These are phyloP conservation scores for Ophion ventricosus DNA, from an alignment of 2,888 invertebrate genomes.

Conservation along the genomic window DNA sequence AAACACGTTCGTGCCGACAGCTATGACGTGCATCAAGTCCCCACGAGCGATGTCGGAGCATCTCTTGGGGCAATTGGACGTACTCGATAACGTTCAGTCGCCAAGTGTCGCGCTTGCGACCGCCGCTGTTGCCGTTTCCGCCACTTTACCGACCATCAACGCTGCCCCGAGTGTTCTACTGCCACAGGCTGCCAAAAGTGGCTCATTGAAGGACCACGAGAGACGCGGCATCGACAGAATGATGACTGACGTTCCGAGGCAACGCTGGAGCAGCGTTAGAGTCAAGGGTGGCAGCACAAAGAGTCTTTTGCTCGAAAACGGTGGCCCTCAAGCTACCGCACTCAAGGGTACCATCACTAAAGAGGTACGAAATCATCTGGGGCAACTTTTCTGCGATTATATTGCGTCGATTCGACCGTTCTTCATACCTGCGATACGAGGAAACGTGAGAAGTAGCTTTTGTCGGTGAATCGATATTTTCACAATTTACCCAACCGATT, in stretches of 20 bases:
- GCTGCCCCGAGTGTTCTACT: slow-evolving; percentile 49
- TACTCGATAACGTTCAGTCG: slow-evolving; percentile 68
- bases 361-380: slow-evolving; percentile 76
- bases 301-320: slow-evolving; percentile 81
- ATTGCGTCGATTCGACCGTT: not conserved
- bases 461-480: slow-evolving; percentile 1
- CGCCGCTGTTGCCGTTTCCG: slow-evolving; percentile 51
- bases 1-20: slow-evolving; percentile 78
- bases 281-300: slow-evolving; percentile 81
- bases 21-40: slow-evolving; percentile 81
- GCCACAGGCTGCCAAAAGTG: slow-evolving; percentile 72
- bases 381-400: not conserved
- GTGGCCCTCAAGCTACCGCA: slow-evolving; percentile 77
- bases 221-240: slow-evolving; percentile 71
- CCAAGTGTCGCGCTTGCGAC: slow-evolving; percentile 74
- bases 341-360: slow-evolving; percentile 78
- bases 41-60: slow-evolving; percentile 81
- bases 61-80: slow-evolving; percentile 79
- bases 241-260: slow-evolving; percentile 76
- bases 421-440: no score
- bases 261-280: slow-evolving; percentile 81
- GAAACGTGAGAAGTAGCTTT: not conserved
- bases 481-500: not conserved
- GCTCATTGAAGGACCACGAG: slow-evolving; percentile 78
- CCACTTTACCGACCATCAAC: slow-evolving; percentile 32